Conservation (phyloP, 2,113 vertebrate species). For the Phoxinus phoxinus region DNA sequence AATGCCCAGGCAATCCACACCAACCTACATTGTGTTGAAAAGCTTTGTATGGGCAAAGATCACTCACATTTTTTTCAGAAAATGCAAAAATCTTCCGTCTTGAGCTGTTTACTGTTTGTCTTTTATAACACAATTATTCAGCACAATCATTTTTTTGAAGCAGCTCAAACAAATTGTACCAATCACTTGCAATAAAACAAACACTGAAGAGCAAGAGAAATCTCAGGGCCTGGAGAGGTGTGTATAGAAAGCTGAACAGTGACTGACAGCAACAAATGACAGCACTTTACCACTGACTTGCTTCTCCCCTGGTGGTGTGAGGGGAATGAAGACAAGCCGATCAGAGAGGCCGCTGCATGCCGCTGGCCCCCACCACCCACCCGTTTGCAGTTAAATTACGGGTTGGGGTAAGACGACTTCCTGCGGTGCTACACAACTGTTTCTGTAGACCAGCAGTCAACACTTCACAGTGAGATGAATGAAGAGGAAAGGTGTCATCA, state of each 20-base stretch:
- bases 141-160: background rate
- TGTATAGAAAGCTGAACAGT: background rate
- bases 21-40: too few relatives aligned
- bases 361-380: background rate
- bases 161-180: background rate
- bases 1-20: too few relatives aligned
- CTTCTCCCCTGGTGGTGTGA: conserved; percentile 27
- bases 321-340: conserved; percentile 48
- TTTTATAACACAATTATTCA: background rate
- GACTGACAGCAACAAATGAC: conserved; percentile 29
- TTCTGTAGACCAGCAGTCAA: conserved; percentile 24
- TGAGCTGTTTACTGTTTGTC: background rate
- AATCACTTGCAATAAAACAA: conserved; percentile 2
- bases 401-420: background rate
- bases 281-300: conserved; percentile 11
- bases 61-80: too few relatives aligned
- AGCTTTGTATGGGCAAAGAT: too few relatives aligned
- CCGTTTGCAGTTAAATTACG: conserved; percentile 31
- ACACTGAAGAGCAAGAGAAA: background rate
- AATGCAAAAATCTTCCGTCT: background rate
- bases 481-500: conserved; percentile 21
- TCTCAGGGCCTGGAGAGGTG: background rate
- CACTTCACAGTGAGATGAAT: conserved; percentile 40
- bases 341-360: conserved; percentile 4
- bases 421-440: background rate